Evolutionary conservation across 2,113 vertebrate species (phyloP), one percentile per base, ranked within the genome.

Genomic region (Hemiprocne comata): DNA sequence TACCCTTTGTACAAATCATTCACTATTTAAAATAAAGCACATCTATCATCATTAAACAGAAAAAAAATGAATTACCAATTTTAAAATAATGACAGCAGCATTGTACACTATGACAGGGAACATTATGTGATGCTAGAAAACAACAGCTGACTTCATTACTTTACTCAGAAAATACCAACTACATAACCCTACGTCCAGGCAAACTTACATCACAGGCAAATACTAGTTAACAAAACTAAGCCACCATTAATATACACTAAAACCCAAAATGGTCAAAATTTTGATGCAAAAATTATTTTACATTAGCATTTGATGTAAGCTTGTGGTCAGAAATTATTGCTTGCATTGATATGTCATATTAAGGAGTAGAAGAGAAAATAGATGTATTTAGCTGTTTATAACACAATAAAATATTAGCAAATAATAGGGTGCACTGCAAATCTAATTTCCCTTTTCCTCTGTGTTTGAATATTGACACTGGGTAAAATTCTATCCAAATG

Each of bases 1-100:
- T 98, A 98, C 97, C 98, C 98, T 98, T 98, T 98, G 97, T 97
- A 98, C 97, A 98, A 98, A 98, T 97, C 89, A 98, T 98, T 98
- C 98, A 98, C 98, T 98, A 98, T 97, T 98, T 98, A 98, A 98
- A 98, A 98, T 96, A 98, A 98, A 98, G 96, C 94, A 73, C 97
- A 98, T 98, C 97, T 95, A 98, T 98, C 98, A 98, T 98, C 98
- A 98, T 98, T 98, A 98, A 98, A 96, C 85, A 95, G 92, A 72
- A 89, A 88, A 97, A 92, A 92, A 48, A 77, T 51, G 96, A 94
- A 61, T 92, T 57, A 96, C 87, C 91, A 91, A 90, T 96, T 97
- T 86, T 79, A 60, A 42, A 91, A 93, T 96, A 96, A 98, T 66
- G 97, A 97, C 97, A 97, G 90, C 76, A 95, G 77, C 66, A 87